Evolutionary conservation across 2,113 vertebrate species (phyloP), one percentile per base, ranked within the genome.

Genomic region (Fregetta grallaria): DNA sequence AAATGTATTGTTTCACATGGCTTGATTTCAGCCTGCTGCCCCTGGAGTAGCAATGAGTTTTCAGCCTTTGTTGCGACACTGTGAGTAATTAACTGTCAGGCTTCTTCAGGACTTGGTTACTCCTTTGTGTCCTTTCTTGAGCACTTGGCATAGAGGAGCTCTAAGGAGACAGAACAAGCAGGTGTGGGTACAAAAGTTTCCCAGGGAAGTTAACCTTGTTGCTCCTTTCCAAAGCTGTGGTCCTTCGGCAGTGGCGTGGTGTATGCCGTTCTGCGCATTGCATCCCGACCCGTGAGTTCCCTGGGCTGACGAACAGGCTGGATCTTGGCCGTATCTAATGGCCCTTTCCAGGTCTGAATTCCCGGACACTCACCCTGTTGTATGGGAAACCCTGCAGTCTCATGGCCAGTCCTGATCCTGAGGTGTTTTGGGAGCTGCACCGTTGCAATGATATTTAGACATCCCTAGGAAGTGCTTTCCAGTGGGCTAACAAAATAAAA

Each of bases 241-340:
- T 74, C 15, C 20, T 53, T 74, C 0, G 0, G 47, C 36, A 44
- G 58, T 10, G 22, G 25, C 25, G 7, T 13, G 49, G 40, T 68
- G n/a, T 2, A 0, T 56, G 13, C 23, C 0, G 13, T 65, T 72
- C 16, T 4, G 20, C 0, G 1, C 22, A 1, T 0, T 45, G 30
- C 40, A 34, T 38, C 16, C 45, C 1, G 4, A 22, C 10, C 27
- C 4, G 4, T 21, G 21, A 14, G 8, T 72, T 50, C 34, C 38
- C 13, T 18, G 38, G 7, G 15, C 36, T 53, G 40, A 13, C 0
- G 5, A 49, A 34, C 26, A 10, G 30, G 17, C 56, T 67, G 66
- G 15, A 15, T 13, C 20, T 72, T 61, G 70, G 32, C 40, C 30
- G 5, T 6, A 7, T 19, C 40, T 21, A 3, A 13, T 3, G 10